Base-by-base conservation (phyloP, 2,113 vertebrate genomes). In the Oryzias curvinotus region DNA sequence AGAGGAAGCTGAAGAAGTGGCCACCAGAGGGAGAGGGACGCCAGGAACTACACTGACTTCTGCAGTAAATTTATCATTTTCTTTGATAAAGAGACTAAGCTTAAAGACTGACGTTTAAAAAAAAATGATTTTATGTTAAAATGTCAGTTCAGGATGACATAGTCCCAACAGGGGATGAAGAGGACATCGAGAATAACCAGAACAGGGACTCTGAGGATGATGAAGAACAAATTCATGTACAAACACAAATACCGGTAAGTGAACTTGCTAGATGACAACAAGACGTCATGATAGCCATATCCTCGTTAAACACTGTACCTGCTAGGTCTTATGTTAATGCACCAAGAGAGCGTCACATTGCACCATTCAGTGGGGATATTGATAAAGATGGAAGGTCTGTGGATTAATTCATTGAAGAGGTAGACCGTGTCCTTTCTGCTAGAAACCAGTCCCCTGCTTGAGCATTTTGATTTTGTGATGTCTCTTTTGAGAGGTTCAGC, bases 381-480 rank as follows among this genome's bases (percentile, higher is more conserved):
- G 51, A 53, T 8, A 53, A 53, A 30, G 23, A 53, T 53, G 51
- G 51, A 16, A 54, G 52, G n/a, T n/a, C 5, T 16, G 36, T 23
- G n/a, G 54, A 56, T 21, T 18, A 56, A n/a, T 43, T 56, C 13
- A 43, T 44, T 23, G 41, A 43, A 8, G 41, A 56, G 8, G 19
- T 56, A 42, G 36, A 56, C 15, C 6, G 36, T 5, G 41, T 44
- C 0, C 5, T 56, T 14, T 56, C 54, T 23, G 36, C 36, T 14
- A 43, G 54, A 15, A 43, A 56, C 12, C 54, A 56, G 7, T 56
- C 54, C 36, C 18, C 54, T n/a, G 21, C 54, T 41, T 23, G 54
- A 56, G 6, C 54, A 56, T 1, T 52, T 28, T 26, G 51, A 52
- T 30, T 52, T 52, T 28, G 51, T 52, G 15, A 16, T 52, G 51